These are phyloP conservation scores for Salminus brasiliensis DNA, from an alignment of 2,113 vertebrate species.

Conservation along the genomic window DNA sequence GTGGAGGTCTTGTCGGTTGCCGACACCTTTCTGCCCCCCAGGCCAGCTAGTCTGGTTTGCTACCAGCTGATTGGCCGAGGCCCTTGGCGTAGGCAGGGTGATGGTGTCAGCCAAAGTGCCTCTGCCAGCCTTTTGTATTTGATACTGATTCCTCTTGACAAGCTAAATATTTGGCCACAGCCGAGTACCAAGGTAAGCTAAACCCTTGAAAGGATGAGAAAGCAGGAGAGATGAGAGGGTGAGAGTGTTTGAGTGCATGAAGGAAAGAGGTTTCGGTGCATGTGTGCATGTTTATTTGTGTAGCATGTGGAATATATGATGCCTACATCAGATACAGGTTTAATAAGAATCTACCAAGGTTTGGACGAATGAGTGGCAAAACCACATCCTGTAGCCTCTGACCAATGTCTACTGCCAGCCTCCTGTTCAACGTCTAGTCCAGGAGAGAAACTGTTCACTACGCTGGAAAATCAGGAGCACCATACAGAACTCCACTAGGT, in stretches of 20 bases:
- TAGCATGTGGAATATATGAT: not conserved
- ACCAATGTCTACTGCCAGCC: not conserved
- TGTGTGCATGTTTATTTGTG: not conserved
- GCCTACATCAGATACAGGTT: not conserved
- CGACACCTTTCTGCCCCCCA: slow-evolving; percentile 15
- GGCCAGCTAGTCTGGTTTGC: not conserved
- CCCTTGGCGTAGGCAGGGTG: slow-evolving; percentile 2
- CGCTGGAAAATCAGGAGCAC: too few species aligned
- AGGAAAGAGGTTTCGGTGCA: too few species aligned
- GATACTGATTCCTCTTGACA: slow-evolving; percentile 77
- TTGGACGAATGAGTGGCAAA: slow-evolving; percentile 34
- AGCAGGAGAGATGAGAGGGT: slow-evolving; percentile 22
- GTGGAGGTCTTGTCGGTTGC: slow-evolving; percentile 40
- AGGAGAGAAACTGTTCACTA: too few species aligned
- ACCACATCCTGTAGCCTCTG: slow-evolving; percentile 10
- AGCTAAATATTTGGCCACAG: slow-evolving; percentile 77
- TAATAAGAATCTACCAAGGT: slow-evolving; percentile 24
- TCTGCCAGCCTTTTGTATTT: slow-evolving; percentile 67
- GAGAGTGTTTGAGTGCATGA: not conserved
- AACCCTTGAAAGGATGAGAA: slow-evolving; percentile 65
- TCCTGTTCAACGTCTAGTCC: too few species aligned
- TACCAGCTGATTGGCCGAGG: slow-evolving; percentile 16
- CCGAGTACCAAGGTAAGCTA: slow-evolving; percentile 70
- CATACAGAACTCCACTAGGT: too few species aligned
- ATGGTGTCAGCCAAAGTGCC: slow-evolving; percentile 18